Conservation (phyloP, 2,113 vertebrate genomes). For the Meles meles region DNA sequence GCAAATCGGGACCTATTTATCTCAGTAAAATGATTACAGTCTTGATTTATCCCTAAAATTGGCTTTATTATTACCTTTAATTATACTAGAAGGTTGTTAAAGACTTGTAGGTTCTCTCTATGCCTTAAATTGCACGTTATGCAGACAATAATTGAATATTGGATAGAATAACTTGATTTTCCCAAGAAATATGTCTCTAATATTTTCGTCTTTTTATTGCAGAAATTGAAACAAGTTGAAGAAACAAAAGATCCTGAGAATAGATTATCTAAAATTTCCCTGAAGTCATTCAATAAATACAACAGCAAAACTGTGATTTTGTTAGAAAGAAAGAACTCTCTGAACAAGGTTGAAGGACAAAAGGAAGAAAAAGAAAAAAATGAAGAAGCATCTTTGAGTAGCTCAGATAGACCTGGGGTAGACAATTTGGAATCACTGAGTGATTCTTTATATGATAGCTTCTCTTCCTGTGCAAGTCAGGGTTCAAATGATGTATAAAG, state of each 20-base stretch:
- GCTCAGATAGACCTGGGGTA: constrained; percentile 73
- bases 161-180: constrained; percentile 74
- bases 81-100: constrained; percentile 72
- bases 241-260: constrained; percentile 81
- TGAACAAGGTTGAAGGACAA: constrained; percentile 74
- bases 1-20: constrained; percentile 75
- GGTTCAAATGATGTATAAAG: constrained; percentile 86
- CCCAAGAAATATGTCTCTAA: constrained; percentile 79
- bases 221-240: constrained; percentile 86
- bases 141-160: constrained; percentile 67
- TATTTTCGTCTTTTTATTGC: constrained; percentile 78
- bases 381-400: constrained; percentile 80
- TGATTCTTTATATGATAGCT: constrained; percentile 92
- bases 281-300: constrained; percentile 89
- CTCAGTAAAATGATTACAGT: constrained; percentile 77
- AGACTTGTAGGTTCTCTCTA: constrained; percentile 66
- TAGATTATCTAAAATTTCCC: constrained; percentile 83
- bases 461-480: constrained; percentile 92
- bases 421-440: constrained; percentile 88
- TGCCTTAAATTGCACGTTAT: constrained; percentile 71
- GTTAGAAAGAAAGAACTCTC: constrained; percentile 78
- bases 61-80: constrained; percentile 75
- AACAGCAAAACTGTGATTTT: constrained; percentile 82
- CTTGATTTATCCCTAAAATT: constrained; percentile 79
- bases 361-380: constrained; percentile 77